Conservation (phyloP, 2,113 vertebrate species). For the Orthonyx spaldingii region DNA sequence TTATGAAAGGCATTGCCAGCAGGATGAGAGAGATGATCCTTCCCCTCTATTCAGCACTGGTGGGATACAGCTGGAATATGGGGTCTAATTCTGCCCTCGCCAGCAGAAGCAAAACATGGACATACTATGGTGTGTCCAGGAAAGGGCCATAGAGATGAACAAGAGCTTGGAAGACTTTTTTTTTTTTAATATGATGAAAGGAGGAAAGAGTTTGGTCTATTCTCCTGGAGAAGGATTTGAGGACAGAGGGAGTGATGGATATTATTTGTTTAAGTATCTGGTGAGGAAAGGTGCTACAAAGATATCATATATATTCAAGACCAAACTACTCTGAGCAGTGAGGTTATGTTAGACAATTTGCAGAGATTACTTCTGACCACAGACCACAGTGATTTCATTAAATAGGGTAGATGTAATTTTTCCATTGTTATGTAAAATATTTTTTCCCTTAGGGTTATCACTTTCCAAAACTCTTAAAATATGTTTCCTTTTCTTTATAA, state of each 20-base stretch:
- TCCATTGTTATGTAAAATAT: background rate
- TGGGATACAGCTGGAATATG: background rate
- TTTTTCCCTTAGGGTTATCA: background rate
- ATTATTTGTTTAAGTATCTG: background rate
- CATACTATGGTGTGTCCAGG: rapidly evolving
- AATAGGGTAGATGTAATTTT: background rate
- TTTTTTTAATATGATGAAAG: background rate
- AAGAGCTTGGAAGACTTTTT: background rate
- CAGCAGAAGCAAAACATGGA: background rate
- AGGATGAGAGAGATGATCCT: background rate
- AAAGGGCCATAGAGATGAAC: background rate
- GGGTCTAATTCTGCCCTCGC: background rate
- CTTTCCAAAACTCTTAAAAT: background rate
- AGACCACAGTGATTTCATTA: background rate
- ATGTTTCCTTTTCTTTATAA: background rate
- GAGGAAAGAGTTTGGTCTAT: background rate
- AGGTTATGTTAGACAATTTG: background rate
- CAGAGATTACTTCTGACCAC: background rate
- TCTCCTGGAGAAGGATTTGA: background rate
- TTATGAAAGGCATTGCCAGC: background rate
- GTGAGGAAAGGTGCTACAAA: background rate
- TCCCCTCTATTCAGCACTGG: background rate
- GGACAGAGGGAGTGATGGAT: background rate
- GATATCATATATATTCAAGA: background rate
- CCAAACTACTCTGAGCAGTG: background rate